Evolutionary conservation across 2,797 vertebrate species (phyloP), one percentile per base, ranked within the genome.

Genomic region (Cryptoblepharus egeriae): DNA sequence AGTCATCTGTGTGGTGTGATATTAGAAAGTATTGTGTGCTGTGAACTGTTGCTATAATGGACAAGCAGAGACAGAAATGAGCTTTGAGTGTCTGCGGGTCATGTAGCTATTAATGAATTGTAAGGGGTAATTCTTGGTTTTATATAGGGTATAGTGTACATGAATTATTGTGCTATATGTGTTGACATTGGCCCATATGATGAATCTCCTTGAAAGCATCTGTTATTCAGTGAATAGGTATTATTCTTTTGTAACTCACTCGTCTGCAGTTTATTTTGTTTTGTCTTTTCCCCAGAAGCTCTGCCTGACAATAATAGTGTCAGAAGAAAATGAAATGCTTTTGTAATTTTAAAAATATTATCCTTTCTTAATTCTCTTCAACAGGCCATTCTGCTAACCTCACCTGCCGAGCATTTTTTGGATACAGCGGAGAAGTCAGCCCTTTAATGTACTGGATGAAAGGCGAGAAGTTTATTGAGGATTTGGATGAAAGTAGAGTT

Each of bases 371-470:
- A 30, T 94, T 93, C 32, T 94, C 77, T 92, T 52, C 86, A 88
- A 91, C 96, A 99, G 98, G 98, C 3, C 93, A 95, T 63, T 96
- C 96, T 86, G 95, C 98, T 93, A 99, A 99, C 96, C 95, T 99
- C 92, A 99, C 98, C n/a, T 99, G 98, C 94, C 94, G 96, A 94
- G 98, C 98, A 35, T 99, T 98, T 94, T 99, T 99, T 80, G 98
- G 98, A 75, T 99, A 98, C 91, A 98, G 97, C 74, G 98, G 98
- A 63, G 98, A 98, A 39, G 98, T 97, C 92, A 98, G 97, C 91
- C 97, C 98, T 15, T 96, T 99, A 93, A 97, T 99, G 94, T 99
- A 99, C 93, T 99, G 98, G 98, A 99, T 99, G 98, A 99, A 99
- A 96, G 98, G 98, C 64, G 98, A 99, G 91, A 99, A 98, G 90